Conservation (phyloP, 2,797 vertebrate genomes). For the Sandelia bainsii region DNA sequence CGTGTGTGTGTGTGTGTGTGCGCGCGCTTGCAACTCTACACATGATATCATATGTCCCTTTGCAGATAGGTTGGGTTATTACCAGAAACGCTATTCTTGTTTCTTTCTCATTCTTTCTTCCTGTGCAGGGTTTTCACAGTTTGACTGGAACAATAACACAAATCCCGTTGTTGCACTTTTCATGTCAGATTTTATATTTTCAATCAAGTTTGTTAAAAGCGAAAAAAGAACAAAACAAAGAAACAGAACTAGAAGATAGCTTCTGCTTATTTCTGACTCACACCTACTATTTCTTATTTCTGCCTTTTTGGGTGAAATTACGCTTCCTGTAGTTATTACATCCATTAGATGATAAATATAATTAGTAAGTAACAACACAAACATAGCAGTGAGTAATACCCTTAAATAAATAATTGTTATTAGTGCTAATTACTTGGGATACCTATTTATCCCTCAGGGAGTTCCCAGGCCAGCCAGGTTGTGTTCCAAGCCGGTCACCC, state of each 20-base stretch:
- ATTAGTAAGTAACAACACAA: constrained; percentile 43
- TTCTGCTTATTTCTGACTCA: constrained; percentile 23
- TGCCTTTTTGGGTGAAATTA: constrained; percentile 13
- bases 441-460: constrained; percentile 62
- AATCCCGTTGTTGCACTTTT: background rate
- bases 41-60: constrained; percentile 61
- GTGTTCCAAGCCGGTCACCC: constrained; percentile 71
- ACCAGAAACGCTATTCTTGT: constrained; percentile 65
- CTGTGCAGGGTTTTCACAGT: constrained; percentile 4
- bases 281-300: constrained; percentile 16
- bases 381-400: constrained; percentile 42
- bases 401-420: constrained; percentile 71
- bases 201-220: constrained; percentile 13
- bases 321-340: constrained; percentile 16
- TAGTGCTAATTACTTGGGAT: constrained; percentile 61
- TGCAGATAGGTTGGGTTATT: constrained; percentile 71
- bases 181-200: constrained; percentile 3
- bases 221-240: background rate
- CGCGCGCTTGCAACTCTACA: constrained; percentile 22
- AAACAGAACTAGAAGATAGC: constrained; percentile 6
- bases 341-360: constrained; percentile 35
- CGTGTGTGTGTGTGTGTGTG: constrained; percentile 1
- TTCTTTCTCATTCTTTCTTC: constrained; percentile 23
- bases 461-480: constrained; percentile 48
- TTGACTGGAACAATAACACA: constrained; percentile 36